A percentile compares a stretch with the other conserved stretches of the same genome.
phyloP scores from a whole-genome alignment of 2,797 vertebrate genomes.

The Acipenser ruthenus region DNA sequence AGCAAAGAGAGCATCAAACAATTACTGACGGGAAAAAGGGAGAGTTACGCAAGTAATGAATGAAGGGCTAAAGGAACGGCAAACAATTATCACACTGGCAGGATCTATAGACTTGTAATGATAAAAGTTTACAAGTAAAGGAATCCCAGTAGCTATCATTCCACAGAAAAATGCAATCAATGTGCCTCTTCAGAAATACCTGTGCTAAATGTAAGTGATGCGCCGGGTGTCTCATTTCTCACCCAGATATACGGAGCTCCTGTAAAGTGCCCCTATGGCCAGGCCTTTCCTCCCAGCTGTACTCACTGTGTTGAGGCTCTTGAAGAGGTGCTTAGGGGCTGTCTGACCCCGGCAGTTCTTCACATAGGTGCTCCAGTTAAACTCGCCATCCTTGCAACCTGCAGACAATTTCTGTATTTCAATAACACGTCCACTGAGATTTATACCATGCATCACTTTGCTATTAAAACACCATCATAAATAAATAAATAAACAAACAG shows the following conservation, averaged over 20 bases:
- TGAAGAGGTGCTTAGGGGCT: constrained; percentile 70
- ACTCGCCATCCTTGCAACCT: constrained; percentile 71
- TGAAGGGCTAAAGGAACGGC: no score
- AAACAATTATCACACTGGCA: no score
- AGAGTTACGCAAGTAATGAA: no score
- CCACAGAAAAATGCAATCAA: no score
- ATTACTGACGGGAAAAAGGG: no score
- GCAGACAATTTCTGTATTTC: constrained; percentile 3
- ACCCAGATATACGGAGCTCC: neutral
- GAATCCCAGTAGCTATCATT: no score
- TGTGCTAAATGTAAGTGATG: no score
- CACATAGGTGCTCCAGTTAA: constrained; percentile 69
- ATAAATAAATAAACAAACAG: neutral
- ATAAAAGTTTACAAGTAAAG: no score
- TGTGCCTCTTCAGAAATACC: no score
- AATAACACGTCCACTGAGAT: no score
- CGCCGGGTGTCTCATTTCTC: no score
- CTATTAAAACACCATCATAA: neutral
- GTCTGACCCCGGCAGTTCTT: constrained; percentile 71
- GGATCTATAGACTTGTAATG: no score
- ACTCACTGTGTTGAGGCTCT: constrained; percentile 68
- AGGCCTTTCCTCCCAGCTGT: neutral
- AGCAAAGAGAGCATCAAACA: neutral
- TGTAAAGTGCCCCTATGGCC: neutral
- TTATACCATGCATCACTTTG: neutral